phyloP scores from a whole-genome alignment of 1,140 invertebrate species.

The Atopsyche davidsoni region DNA sequence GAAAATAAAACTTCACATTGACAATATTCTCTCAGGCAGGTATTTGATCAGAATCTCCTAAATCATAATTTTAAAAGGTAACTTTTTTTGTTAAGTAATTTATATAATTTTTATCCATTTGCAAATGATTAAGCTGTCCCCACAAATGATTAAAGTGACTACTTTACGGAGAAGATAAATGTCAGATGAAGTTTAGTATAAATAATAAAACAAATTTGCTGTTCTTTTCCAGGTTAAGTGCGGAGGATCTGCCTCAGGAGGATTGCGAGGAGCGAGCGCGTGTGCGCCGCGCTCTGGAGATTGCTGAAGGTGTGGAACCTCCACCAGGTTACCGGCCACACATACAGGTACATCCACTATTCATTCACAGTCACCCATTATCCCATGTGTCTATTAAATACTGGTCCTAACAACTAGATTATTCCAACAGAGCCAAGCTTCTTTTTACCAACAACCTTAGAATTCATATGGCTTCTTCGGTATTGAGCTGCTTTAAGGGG shows the following conservation, averaged over 20 bases:
- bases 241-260: constrained; percentile 26
- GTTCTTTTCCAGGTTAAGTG: constrained; percentile 10
- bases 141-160: neutral
- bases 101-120: neutral
- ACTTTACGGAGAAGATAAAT: neutral
- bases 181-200: neutral
- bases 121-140: neutral
- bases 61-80: neutral
- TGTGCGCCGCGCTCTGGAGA: constrained; percentile 52
- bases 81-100: neutral
- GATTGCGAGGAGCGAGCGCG: constrained; percentile 50
- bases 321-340: constrained; percentile 36
- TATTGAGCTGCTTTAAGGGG: too few species aligned
- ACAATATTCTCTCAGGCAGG: too few species aligned
- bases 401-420: too few species aligned
- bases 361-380: too few species aligned
- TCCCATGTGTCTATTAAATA: too few species aligned
- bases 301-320: constrained; percentile 54
- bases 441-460: too few species aligned
- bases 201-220: neutral
- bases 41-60: neutral
- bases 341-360: constrained; percentile 21
- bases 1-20: too few species aligned
- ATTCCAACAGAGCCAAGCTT: too few species aligned
- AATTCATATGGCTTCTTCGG: too few species aligned